Conservation (phyloP, 2,888 invertebrate genomes). For the Hirtodrosophila confusa region DNA sequence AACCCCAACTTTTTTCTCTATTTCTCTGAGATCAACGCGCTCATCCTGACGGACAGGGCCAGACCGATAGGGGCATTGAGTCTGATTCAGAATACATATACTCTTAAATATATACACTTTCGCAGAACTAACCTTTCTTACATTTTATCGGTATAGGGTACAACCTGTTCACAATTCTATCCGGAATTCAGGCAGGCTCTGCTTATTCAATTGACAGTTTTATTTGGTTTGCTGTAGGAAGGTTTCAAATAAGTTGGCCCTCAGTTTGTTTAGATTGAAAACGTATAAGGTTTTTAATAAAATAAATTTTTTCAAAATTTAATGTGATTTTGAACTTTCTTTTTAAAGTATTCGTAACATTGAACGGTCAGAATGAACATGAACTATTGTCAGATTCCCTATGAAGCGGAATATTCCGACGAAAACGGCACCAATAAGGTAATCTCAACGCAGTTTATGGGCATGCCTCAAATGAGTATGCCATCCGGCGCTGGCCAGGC, state of each 20-base stretch:
- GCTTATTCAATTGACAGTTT: background rate
- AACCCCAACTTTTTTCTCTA: too few relatives aligned
- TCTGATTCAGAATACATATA: too few relatives aligned
- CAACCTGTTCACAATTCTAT: too few relatives aligned
- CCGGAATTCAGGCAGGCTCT: constrained; percentile 19
- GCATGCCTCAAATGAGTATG: constrained; percentile 10
- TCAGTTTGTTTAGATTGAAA: constrained; percentile 32
- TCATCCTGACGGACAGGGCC: too few relatives aligned
- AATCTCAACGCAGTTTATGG: background rate
- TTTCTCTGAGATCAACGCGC: too few relatives aligned
- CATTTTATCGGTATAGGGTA: too few relatives aligned
- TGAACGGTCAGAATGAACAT: constrained; percentile 32
- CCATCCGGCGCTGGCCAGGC: constrained; percentile 4
- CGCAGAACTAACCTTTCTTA: too few relatives aligned
- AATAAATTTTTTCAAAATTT: constrained; percentile 37
- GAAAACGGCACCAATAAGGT: constrained; percentile 17
- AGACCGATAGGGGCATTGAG: too few relatives aligned
- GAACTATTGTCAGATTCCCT: constrained; percentile 35
- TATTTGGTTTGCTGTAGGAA: background rate
- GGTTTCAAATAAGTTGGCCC: constrained; percentile 26
- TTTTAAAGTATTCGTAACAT: background rate
- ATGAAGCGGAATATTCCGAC: constrained; percentile 43
- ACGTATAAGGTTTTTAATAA: constrained; percentile 5
- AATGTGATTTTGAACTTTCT: constrained; percentile 16
- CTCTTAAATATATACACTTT: too few relatives aligned